Conservation (phyloP, 2,888 invertebrate species). For the Platycnemis pennipes region DNA sequence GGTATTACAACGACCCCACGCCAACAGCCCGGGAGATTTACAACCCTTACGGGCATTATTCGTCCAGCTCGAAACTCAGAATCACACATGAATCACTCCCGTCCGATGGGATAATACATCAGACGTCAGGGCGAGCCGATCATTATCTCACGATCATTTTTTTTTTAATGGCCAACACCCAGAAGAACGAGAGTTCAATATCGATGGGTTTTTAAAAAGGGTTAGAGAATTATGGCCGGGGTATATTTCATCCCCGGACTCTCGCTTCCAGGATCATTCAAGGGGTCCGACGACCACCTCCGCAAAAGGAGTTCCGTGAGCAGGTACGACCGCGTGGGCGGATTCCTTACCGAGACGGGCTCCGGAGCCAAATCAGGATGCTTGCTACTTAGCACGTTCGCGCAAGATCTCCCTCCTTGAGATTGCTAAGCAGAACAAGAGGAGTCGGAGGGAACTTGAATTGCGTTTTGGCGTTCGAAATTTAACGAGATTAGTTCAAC, state of each 20-base stretch:
- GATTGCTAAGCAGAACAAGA: neutral
- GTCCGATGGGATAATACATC: neutral
- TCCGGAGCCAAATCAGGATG: neutral
- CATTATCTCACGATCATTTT: neutral
- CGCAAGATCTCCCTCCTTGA: neutral
- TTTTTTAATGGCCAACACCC: neutral
- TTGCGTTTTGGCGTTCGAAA: neutral
- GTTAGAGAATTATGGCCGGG: neutral
- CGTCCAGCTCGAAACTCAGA: neutral
- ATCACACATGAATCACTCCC: constrained; percentile 34
- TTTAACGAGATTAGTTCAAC: neutral
- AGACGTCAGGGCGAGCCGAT: neutral
- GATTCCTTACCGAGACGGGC: neutral
- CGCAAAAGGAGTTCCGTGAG: neutral
- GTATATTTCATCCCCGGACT: neutral
- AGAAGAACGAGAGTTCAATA: neutral
- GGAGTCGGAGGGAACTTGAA: neutral
- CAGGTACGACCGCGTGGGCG: neutral
- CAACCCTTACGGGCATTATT: neutral
- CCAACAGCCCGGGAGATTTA: neutral
- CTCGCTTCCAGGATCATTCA: neutral
- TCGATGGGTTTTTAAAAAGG: neutral
- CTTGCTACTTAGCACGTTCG: neutral
- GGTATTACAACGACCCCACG: neutral
- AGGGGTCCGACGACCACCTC: neutral